phyloP scores from a whole-genome alignment of 2,888 invertebrate genomes.

The Agriopis marginaria region DNA sequence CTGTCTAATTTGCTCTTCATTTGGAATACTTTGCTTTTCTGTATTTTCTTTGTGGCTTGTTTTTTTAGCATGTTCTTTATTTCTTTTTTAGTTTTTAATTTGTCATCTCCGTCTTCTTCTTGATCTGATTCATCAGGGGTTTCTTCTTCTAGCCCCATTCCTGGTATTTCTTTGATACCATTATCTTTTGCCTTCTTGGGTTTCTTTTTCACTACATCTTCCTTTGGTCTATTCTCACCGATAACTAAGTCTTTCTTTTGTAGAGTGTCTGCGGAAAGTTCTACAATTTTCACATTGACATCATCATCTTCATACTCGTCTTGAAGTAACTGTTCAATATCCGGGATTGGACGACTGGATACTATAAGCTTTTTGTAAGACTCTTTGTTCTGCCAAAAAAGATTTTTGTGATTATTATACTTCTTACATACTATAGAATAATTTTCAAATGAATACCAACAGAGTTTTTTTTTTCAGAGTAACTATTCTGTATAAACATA shows the following conservation, averaged over 20 bases:
- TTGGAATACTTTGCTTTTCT: conserved; percentile 92
- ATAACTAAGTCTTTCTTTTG: conserved; percentile 91
- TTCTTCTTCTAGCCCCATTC: conserved; percentile 74
- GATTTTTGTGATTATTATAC: conserved; percentile 1
- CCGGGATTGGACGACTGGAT: conserved; percentile 90
- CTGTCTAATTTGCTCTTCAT: conserved; percentile 90
- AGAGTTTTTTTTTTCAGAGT: no score
- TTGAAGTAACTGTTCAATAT: conserved; percentile 88
- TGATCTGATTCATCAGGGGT: conserved; percentile 59
- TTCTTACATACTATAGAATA: no score
- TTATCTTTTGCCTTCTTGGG: conserved; percentile 56
- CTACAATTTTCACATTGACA: conserved; percentile 92
- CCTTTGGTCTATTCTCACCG: conserved; percentile 88
- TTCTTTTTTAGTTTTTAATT: conserved; percentile 87
- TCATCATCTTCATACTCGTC: conserved; percentile 92
- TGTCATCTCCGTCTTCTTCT: conserved; percentile 60
- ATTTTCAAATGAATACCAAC: no score
- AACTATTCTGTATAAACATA: no score
- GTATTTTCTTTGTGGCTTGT: conserved; percentile 90
- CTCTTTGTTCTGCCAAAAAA: conserved; percentile 84
- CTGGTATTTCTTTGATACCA: conserved; percentile 60
- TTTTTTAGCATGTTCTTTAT: conserved; percentile 90
- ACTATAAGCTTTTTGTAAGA: conserved; percentile 91
- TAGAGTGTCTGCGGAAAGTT: conserved; percentile 89
- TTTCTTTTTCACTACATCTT: conserved; percentile 50